Evolutionary conservation across 2,797 vertebrate species (phyloP), one percentile per base, ranked within the genome.

Genomic region (Sebastiscus albofasciatus): DNA sequence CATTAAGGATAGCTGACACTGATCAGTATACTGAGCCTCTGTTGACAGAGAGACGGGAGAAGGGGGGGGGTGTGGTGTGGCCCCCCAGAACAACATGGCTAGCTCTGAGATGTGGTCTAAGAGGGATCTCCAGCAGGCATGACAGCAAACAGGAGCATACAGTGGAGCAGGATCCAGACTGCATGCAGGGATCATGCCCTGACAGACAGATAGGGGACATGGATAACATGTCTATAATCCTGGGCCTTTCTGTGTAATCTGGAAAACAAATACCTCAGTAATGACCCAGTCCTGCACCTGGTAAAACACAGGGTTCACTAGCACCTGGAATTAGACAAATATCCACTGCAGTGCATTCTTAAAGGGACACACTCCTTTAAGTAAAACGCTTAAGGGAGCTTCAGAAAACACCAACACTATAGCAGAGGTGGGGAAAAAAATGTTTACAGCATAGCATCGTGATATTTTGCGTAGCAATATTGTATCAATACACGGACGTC

Each of bases 231-330:
- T 88, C 92, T 92, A 85, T 92, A 95, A 94, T 95, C 91, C 93
- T 72, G 62, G 83, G 77, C 76, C 87, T 94, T 92, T 94, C 94
- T 86, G 72, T 92, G 91, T 93, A 93, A 95, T 95, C 95, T 92
- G 90, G 85, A 96, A 95, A 96, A 95, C 94, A 96, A 96, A 96
- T 96, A 95, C 89, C 91, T 94, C 76, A 85, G 91, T 94, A 95
- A 95, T 95, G 94, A 95, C 94, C 91, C 81, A 86, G 90, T 80
- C 81, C 67, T 88, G 91, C 95, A 96, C 95, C 95, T 96, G 95
- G 94, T 95, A 94, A 95, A 95, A 96, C 93, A 95, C 88, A 93
- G 91, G 91, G 79, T 90, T 92, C 88, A 81, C 89, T 82, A 88
- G 83, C 95, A 96, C 95, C 94, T 96, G 93, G 92, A 96, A 94